Evolutionary conservation across 1,140 invertebrate species (phyloP).

Genomic region (Aradophagus sp.): DNA sequence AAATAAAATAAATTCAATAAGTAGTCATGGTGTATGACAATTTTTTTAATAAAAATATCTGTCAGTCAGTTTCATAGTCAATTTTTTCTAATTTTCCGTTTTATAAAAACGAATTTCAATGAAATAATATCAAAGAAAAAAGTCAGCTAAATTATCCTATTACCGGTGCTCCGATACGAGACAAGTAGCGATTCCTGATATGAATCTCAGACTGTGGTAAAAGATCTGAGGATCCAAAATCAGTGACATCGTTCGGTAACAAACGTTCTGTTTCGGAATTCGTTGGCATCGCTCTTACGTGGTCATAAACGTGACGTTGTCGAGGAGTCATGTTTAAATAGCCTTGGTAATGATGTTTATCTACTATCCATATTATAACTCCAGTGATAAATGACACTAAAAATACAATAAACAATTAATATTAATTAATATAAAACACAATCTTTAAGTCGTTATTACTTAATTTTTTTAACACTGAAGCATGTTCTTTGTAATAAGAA

Average conservation of each 20-base stretch:
- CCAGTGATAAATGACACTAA: conserved; percentile 84
- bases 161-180: conserved; percentile 77
- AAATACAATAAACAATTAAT: conserved; percentile 23
- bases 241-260: conserved; percentile 71
- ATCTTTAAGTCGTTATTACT: neutral
- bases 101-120: no score
- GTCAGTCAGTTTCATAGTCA: no score
- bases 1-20: no score
- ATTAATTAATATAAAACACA: neutral
- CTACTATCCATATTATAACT: conserved; percentile 84
- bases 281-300: conserved; percentile 65
- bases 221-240: conserved; percentile 75
- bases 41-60: no score
- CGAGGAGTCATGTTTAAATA: conserved; percentile 87
- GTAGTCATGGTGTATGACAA: no score
- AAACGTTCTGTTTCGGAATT: conserved; percentile 76
- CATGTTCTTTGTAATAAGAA: no score
- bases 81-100: no score
- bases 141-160: neutral
- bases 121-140: no score
- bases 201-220: conserved; percentile 78
- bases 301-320: conserved; percentile 77
- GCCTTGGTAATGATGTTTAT: conserved; percentile 79
- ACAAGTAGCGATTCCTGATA: conserved; percentile 79
- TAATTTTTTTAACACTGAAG: no score